A percentile compares a stretch with the other conserved stretches of the same genome.
Evolutionary conservation across 2,113 vertebrate species (phyloP).

Genomic region (Cyanoramphus novaezelandiae): DNA sequence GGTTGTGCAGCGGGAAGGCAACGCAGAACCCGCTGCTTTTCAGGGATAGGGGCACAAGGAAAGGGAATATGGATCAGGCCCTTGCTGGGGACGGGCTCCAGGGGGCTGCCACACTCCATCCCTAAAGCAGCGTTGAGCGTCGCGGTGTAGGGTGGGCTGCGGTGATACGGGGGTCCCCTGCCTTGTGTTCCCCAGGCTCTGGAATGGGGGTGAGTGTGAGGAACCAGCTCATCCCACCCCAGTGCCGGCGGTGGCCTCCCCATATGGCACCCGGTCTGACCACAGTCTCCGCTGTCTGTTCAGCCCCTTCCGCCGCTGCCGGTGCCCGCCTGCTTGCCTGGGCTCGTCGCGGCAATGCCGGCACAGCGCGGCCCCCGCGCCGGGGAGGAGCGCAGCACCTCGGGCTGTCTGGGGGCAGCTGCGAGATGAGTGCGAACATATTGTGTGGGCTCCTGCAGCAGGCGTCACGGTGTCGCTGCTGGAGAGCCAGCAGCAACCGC

Average conservation of each 20-base stretch:
- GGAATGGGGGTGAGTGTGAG: accelerated
- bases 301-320: neutral
- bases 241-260: accelerated
- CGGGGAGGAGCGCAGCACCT: neutral
- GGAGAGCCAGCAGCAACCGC: neutral
- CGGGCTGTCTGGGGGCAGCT: conserved; percentile 44
- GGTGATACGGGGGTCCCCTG: neutral
- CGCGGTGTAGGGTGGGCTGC: too few relatives aligned
- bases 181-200: accelerated
- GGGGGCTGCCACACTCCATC: neutral
- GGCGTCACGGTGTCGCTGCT: conserved; percentile 15
- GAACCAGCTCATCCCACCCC: neutral
- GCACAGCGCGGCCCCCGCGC: neutral
- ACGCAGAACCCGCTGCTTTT: neutral
- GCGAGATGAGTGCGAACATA: neutral
- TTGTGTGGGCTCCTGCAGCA: neutral
- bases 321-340: neutral
- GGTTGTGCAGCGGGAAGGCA: neutral
- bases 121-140: neutral
- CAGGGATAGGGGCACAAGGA: accelerated
- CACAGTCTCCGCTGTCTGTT: neutral
- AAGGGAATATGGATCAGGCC: neutral
- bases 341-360: neutral
- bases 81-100: neutral
- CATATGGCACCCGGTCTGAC: neutral